A percentile compares a stretch with the other conserved stretches of the same genome.
phyloP scores from a whole-genome alignment of 2,113 vertebrate genomes.

The Octodon degus region DNA sequence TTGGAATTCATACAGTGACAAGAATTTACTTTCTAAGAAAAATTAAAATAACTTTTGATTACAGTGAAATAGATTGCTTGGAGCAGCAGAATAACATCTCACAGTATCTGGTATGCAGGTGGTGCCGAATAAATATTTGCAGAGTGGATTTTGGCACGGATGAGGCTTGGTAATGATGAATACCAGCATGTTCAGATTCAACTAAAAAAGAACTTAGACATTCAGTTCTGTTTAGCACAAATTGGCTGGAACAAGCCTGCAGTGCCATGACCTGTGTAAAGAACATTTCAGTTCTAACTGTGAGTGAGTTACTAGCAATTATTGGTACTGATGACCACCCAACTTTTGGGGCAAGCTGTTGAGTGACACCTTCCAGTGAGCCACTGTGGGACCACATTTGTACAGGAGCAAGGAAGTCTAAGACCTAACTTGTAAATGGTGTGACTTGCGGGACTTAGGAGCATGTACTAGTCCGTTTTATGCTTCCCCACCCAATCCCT shows the following conservation, averaged over 20 bases:
- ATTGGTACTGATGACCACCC: too few relatives aligned
- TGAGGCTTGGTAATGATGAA: background rate
- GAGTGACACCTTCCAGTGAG: background rate
- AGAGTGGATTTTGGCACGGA: background rate
- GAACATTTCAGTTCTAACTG: background rate
- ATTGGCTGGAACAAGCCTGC: background rate
- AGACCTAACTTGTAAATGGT: background rate
- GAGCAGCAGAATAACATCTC: background rate
- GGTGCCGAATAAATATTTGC: background rate
- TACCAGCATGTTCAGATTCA: background rate
- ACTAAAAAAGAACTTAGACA: background rate
- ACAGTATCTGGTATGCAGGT: background rate
- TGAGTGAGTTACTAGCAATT: fast-evolving
- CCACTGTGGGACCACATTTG: background rate
- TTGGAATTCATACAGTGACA: background rate
- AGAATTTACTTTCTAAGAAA: background rate
- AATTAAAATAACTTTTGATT: background rate
- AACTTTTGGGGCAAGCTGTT: background rate
- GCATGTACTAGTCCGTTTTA: fast-evolving
- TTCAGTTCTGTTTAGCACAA: background rate
- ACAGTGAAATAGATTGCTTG: background rate
- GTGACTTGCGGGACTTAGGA: background rate
- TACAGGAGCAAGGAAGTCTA: background rate
- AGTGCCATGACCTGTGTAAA: background rate
- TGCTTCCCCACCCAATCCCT: background rate